These are phyloP conservation scores for Drosophila pseudotakahashii DNA, from an alignment of 2,888 invertebrate genomes.

Conservation along the genomic window DNA sequence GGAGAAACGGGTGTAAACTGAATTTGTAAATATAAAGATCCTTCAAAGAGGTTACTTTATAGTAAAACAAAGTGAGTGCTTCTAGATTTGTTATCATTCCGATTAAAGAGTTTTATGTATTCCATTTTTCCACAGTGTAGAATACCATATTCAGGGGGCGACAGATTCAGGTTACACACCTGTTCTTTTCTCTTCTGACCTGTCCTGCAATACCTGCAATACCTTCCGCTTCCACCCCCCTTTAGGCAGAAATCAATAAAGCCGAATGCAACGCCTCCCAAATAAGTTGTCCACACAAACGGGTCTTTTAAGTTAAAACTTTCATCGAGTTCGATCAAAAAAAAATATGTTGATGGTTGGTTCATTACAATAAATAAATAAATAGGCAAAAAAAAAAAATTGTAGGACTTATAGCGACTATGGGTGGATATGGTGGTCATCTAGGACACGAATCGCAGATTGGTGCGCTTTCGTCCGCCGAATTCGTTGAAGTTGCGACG, in stretches of 20 bases:
- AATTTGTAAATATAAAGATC: too few species aligned
- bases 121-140: not conserved
- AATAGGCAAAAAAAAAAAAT: slow-evolving; percentile 48
- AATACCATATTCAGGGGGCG: not conserved
- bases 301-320: slow-evolving; percentile 3
- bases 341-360: slow-evolving; percentile 13
- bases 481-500: slow-evolving; percentile 56
- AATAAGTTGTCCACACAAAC: slow-evolving; percentile 10
- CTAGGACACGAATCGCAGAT: slow-evolving; percentile 64
- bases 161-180: slow-evolving; percentile 51
- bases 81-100: too few species aligned
- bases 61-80: too few species aligned
- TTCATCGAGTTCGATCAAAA: slow-evolving; percentile 6
- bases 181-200: slow-evolving; percentile 33
- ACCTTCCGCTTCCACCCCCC: not conserved
- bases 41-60: too few species aligned
- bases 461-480: slow-evolving; percentile 76
- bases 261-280: slow-evolving; percentile 19
- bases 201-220: slow-evolving; percentile 1
- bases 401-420: not conserved
- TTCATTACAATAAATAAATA: slow-evolving; percentile 45
- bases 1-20: not conserved
- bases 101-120: too few species aligned
- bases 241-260: slow-evolving; percentile 14
- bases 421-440: not conserved